Percentiles rank a stretch among this genome's conserved stretches.
Conservation (phyloP, 2,797 vertebrate genomes). For the Hapalemur alaotrensis region DNA sequence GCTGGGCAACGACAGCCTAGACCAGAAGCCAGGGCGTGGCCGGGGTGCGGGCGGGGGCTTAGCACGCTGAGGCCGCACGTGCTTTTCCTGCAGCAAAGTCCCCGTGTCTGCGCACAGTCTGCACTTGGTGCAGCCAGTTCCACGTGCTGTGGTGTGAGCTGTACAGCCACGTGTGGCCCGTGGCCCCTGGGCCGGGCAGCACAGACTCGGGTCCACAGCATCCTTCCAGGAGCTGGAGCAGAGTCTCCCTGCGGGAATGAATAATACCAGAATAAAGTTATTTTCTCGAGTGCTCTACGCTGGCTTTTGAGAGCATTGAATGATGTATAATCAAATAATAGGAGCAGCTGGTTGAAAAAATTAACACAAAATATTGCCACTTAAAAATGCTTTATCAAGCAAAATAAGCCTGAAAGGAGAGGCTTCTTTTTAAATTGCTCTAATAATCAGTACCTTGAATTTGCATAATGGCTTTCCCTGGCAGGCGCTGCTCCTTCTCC, state of each 20-base stretch:
- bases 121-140: fast-evolving
- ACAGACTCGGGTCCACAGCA: fast-evolving
- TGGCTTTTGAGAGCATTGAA: not conserved
- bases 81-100: not conserved
- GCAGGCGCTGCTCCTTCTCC: not conserved
- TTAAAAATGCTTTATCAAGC: not conserved
- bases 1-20: not conserved
- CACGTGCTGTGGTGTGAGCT: fast-evolving
- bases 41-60: fast-evolving
- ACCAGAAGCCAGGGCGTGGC: not conserved
- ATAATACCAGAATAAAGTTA: fast-evolving
- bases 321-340: not conserved
- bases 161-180: fast-evolving
- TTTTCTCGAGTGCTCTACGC: not conserved
- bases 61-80: fast-evolving
- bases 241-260: fast-evolving
- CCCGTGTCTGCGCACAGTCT: not conserved
- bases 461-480: not conserved
- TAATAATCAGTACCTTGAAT: not conserved
- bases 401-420: not conserved
- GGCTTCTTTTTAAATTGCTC: not conserved
- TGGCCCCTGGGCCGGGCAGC: not conserved
- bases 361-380: not conserved
- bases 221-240: fast-evolving
- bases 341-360: not conserved